Conservation (phyloP, 1,140 invertebrate genomes). For the Meloidogyne hapla region DNA sequence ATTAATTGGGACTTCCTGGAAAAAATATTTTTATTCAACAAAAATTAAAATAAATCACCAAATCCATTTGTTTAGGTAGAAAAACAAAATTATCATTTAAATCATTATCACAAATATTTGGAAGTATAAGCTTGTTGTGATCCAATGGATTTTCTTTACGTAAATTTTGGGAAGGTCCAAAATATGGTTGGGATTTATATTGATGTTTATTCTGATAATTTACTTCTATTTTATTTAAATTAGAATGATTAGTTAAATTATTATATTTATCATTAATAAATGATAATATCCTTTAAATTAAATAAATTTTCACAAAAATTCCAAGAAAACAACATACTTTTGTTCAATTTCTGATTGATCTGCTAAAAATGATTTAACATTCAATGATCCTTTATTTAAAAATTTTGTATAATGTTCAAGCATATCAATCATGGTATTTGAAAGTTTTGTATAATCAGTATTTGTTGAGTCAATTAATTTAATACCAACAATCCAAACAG, state of each 20-base stretch:
- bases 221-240: not conserved
- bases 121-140: not conserved
- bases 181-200: not conserved
- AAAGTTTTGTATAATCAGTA: not conserved
- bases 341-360: not conserved
- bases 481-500: constrained; percentile 14
- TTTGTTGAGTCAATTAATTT: not conserved
- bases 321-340: not conserved
- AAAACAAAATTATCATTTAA: not conserved
- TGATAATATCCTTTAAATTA: too few species aligned
- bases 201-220: not conserved
- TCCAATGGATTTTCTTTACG: not conserved
- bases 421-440: not conserved
- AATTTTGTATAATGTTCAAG: not conserved
- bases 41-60: not conserved
- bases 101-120: not conserved
- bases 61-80: not conserved
- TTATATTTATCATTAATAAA: too few species aligned
- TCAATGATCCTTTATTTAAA: not conserved
- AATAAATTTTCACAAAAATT: too few species aligned
- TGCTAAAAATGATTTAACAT: not conserved
- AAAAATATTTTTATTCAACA: not conserved
- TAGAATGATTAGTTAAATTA: too few species aligned
- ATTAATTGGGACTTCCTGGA: not conserved
- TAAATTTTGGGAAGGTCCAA: not conserved